A percentile compares a stretch with the other conserved stretches of the same genome.
These are phyloP conservation scores for Carassius gibelio DNA, from an alignment of 2,113 vertebrate genomes.

Conservation along the genomic window DNA sequence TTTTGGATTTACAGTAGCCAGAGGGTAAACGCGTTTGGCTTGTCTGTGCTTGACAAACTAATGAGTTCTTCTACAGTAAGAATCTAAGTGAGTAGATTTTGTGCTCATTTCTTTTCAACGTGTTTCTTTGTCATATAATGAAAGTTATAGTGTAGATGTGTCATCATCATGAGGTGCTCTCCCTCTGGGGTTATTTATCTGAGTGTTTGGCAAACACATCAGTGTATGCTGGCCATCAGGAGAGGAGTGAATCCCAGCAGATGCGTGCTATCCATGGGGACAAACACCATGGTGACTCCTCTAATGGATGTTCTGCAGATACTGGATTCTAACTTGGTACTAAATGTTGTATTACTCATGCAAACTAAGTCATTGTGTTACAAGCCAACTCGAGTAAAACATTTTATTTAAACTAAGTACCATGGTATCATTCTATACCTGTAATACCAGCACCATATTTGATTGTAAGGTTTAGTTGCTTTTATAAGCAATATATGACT, in stretches of 20 bases:
- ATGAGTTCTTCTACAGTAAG: neutral
- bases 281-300: constrained; percentile 2
- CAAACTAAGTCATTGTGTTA: neutral
- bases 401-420: neutral
- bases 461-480: neutral
- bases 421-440: neutral
- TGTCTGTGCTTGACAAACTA: constrained; percentile 16
- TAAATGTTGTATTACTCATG: neutral
- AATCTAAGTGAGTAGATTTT: too few relatives aligned
- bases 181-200: constrained; percentile 78
- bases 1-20: constrained; percentile 9
- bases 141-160: neutral
- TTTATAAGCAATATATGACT: neutral
- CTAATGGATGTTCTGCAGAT: neutral
- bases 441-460: neutral
- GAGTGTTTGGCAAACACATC: constrained; percentile 74
- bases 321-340: neutral
- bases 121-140: neutral
- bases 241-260: constrained; percentile 40
- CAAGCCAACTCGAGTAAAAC: neutral
- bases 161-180: constrained; percentile 37
- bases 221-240: constrained; percentile 57
- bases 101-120: neutral
- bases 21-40: neutral
- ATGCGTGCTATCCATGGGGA: neutral